Evolutionary conservation across 2,888 invertebrate species (phyloP).

Genomic region (Shargacucullia verbasci): DNA sequence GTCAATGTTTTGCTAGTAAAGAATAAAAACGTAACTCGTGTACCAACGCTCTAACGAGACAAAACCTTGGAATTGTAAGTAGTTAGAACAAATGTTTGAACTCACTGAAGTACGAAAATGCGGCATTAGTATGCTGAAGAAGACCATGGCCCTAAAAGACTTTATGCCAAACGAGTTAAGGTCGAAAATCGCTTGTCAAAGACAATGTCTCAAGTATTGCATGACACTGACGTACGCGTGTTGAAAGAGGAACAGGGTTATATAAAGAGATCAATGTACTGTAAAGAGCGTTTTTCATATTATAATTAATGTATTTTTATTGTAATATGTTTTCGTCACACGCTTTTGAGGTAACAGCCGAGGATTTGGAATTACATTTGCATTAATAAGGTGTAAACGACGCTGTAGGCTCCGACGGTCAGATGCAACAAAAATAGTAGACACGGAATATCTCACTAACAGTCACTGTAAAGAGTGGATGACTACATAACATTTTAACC

Average conservation of each 20-base stretch:
- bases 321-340: conserved; percentile 51
- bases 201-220: conserved; percentile 3
- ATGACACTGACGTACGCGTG: conserved; percentile 8
- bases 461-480: too few relatives aligned
- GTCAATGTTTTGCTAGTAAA: conserved; percentile 25
- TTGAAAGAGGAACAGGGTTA: conserved; percentile 24
- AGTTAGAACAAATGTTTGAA: conserved; percentile 54
- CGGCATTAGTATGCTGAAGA: conserved; percentile 24
- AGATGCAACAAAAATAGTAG: conserved; percentile 8
- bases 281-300: conserved; percentile 54
- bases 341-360: conserved; percentile 27
- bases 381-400: conserved; percentile 39
- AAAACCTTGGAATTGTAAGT: conserved; percentile 57
- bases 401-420: conserved; percentile 15
- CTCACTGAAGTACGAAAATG: conserved; percentile 45
- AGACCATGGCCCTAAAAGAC: neutral
- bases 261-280: conserved; percentile 45
- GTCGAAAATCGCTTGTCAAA: conserved; percentile 20
- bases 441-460: neutral
- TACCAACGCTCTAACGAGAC: conserved; percentile 30
- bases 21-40: conserved; percentile 22
- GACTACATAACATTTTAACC: too few relatives aligned
- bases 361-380: conserved; percentile 39
- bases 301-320: conserved; percentile 56
- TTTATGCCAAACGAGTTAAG: neutral